Evolutionary conservation across 2,113 vertebrate species (phyloP).

Genomic region (Parotia lawesii): DNA sequence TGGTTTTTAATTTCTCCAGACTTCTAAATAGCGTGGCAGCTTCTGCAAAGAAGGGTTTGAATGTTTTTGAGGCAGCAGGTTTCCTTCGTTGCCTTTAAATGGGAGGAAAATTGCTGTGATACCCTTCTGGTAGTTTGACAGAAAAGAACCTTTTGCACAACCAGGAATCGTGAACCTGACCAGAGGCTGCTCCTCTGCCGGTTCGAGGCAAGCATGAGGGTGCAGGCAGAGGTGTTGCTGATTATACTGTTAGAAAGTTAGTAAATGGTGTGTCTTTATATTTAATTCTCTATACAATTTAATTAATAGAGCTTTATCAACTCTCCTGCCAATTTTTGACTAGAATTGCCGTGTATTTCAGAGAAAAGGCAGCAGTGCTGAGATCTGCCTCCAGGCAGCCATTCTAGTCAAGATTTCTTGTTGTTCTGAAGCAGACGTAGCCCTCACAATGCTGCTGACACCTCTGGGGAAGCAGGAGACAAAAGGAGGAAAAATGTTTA

Average conservation of each 20-base stretch:
- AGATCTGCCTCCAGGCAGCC: not conserved
- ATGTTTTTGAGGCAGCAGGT: not conserved
- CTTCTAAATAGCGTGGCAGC: rapidly evolving
- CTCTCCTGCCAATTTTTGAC: not conserved
- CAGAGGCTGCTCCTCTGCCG: not conserved
- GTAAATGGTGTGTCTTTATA: not conserved
- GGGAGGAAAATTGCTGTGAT: not conserved
- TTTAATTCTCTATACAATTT: not conserved
- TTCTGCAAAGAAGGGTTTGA: not conserved
- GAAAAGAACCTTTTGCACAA: not conserved
- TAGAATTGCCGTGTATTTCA: not conserved
- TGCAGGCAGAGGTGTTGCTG: not conserved
- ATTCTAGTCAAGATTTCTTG: not conserved
- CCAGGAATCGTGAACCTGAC: not conserved
- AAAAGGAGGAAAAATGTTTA: not conserved
- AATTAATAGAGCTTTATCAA: not conserved
- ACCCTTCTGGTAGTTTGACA: not conserved
- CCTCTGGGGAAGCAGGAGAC: not conserved
- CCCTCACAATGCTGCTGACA: not conserved
- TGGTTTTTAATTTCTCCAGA: not conserved
- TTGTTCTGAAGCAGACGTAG: not conserved
- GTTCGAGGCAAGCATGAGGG: not conserved
- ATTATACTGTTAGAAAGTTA: not conserved
- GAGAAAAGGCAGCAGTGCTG: not conserved
- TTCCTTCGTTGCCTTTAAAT: not conserved